These are phyloP conservation scores for Sprattus sprattus DNA, from an alignment of 2,113 vertebrate genomes.

Conservation along the genomic window DNA sequence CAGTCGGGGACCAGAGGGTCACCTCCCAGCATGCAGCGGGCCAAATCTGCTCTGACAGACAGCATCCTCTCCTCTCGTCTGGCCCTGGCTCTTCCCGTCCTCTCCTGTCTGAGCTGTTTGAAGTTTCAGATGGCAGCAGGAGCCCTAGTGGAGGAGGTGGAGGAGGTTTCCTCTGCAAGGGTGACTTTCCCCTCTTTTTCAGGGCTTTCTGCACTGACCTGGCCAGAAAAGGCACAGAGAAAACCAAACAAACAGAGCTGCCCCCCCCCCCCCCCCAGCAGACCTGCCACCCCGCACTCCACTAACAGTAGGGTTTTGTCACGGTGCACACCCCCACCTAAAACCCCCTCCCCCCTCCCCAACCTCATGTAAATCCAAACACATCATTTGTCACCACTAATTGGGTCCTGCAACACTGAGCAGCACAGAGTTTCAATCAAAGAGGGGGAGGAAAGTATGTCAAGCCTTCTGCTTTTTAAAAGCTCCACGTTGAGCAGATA, in stretches of 20 bases:
- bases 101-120: not conserved
- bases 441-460: not conserved
- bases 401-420: not conserved
- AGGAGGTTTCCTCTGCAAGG: not conserved
- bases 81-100: not conserved
- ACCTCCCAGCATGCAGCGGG: not conserved
- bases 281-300: not conserved
- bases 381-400: not conserved
- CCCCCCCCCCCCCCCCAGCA: not conserved
- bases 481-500: constrained; percentile 9
- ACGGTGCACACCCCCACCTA: not conserved
- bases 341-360: not conserved
- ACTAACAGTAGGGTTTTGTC: not conserved
- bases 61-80: constrained; percentile 5
- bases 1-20: not conserved
- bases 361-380: not conserved
- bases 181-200: not conserved
- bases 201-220: not conserved
- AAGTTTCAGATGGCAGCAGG: not conserved
- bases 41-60: not conserved
- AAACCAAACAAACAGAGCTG: not conserved
- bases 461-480: not conserved
- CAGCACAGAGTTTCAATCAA: not conserved
- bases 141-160: not conserved
- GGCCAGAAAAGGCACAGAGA: not conserved